Evolutionary conservation across 2,888 invertebrate genomes (phyloP).

Genomic region (Drosophila ustulata): DNA sequence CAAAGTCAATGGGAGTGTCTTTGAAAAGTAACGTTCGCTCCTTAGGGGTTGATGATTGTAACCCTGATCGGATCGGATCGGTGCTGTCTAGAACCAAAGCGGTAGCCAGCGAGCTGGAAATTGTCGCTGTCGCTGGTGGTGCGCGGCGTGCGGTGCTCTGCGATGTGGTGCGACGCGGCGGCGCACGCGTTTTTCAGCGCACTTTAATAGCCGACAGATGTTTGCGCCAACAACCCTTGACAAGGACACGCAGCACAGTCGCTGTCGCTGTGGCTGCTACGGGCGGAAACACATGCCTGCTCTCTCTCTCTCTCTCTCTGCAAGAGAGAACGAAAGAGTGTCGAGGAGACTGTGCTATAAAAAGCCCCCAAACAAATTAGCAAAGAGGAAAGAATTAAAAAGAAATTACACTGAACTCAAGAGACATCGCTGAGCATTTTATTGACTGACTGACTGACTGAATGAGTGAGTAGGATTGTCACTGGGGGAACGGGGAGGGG

Average conservation of each 20-base stretch:
- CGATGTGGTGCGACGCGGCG: slow-evolving; percentile 36
- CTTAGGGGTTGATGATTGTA: neutral
- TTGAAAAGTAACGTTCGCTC: slow-evolving; percentile 20
- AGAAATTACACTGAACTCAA: slow-evolving; percentile 36
- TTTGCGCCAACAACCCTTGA: slow-evolving; percentile 78
- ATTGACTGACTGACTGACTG: slow-evolving; percentile 49
- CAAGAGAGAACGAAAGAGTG: neutral
- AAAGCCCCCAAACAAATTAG: slow-evolving; percentile 76
- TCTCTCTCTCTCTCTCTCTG: neutral
- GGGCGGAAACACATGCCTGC: slow-evolving; percentile 60
- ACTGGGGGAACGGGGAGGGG: neutral
- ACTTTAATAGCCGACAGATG: slow-evolving; percentile 83
- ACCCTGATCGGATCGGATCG: neutral
- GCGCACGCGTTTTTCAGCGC: slow-evolving; percentile 73
- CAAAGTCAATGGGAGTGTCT: slow-evolving; percentile 9
- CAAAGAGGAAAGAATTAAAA: slow-evolving; percentile 36
- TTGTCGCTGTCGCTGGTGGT: slow-evolving; percentile 63
- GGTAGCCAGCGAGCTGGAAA: slow-evolving; percentile 59
- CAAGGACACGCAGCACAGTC: slow-evolving; percentile 54
- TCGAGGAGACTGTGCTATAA: slow-evolving; percentile 55
- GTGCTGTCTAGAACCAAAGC: no score
- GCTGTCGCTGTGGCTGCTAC: neutral
- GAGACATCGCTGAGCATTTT: slow-evolving; percentile 52
- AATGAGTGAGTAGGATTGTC: slow-evolving; percentile 24
- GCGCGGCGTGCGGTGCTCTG: neutral